Evolutionary conservation across 92 coral and sea anemone species (phyloP), one percentile per base, ranked within the genome.

Genomic region (Hydrozoanthus gracilis): DNA sequence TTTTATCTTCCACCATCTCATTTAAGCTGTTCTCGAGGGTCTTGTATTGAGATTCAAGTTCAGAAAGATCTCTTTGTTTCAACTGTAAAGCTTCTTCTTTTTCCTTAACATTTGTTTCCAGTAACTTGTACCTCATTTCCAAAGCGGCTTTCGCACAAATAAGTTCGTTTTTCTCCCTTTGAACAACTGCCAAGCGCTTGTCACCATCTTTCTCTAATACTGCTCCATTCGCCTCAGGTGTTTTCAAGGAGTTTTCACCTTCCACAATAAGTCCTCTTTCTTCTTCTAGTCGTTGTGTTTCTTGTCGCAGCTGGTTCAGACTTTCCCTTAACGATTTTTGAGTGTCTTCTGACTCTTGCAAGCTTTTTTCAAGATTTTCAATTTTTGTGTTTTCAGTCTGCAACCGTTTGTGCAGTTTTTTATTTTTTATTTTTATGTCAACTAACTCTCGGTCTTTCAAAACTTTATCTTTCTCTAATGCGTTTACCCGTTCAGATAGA

Each of bases 1-100:
- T 86, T 82, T 78, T 86, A 39, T 91, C 95, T 51, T 88, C 90
- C 13, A 88, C 94, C 58, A 87, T 7, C 46, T 78, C 87, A 77
- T 62, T 55, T 44, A 69, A 65, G 44, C 73, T 67, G 86, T 76
- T 77, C 50, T 86, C 84, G 13, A 90, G 17, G 17, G 84, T 70
- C 11, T 67, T 72, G 17, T n/a, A 84, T 10, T 78, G 84, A 45
- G 64, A 82, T 90, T 87, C 74, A 16, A 90, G 73, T 76, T 47
- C 74, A 12, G n/a, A 44, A 44, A 76, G n/a, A 47, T 76, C 67
- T 70, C 50, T 16, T 79, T 83, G 74, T 67, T 58, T 58, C 77
- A 76, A 69, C 64, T 83, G 71, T 71, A 91, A 71, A 17, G 51
- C 84, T 10, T 89, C 69, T 52, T 91, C 92, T 18, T 79, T 83